Evolutionary conservation across 2,113 vertebrate species (phyloP).

Genomic region (Cyanocitta stelleri): DNA sequence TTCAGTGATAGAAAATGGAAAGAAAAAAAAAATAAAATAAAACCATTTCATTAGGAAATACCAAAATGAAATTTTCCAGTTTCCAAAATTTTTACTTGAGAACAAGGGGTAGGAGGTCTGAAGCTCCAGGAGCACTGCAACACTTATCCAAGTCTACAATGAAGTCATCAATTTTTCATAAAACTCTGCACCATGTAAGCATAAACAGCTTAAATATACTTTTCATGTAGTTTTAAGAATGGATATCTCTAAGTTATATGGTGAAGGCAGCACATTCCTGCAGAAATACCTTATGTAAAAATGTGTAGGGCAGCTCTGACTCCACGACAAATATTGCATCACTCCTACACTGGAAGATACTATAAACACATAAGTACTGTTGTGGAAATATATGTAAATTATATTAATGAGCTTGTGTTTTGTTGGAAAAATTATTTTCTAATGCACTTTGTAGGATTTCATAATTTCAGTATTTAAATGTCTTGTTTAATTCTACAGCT

Average conservation of each 20-base stretch:
- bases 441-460: background rate
- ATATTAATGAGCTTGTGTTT: background rate
- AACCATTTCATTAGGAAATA: background rate
- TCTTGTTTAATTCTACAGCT: background rate
- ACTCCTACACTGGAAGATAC: background rate
- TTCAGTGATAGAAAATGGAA: background rate
- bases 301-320: background rate
- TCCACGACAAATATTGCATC: background rate
- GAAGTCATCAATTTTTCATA: background rate
- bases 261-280: background rate
- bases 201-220: background rate
- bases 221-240: background rate
- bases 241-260: background rate
- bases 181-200: background rate
- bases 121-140: background rate
- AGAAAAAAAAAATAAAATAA: background rate
- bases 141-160: background rate
- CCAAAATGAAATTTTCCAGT: background rate
- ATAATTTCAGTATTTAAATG: background rate
- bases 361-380: background rate
- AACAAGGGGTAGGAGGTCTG: background rate
- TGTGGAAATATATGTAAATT: background rate
- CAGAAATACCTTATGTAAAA: background rate
- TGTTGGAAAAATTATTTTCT: background rate
- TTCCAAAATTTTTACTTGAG: background rate